A percentile compares a stretch with the other conserved stretches of the same genome.
Evolutionary conservation across 2,797 vertebrate species (phyloP).

Genomic region (Forpus xanthops): DNA sequence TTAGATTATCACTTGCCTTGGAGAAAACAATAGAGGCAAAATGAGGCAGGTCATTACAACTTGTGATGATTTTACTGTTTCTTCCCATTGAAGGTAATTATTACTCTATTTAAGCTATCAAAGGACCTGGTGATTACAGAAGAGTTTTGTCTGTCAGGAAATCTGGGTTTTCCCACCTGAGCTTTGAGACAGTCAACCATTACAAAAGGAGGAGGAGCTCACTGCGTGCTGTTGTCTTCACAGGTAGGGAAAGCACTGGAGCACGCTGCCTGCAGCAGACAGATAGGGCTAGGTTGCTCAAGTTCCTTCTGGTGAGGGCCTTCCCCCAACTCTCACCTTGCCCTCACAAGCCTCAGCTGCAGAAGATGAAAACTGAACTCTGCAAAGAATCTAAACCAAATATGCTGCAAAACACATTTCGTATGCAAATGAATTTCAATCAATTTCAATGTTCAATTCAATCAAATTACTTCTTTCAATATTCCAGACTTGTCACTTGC

Average conservation of each 20-base stretch:
- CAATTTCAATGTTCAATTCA: conserved; percentile 15
- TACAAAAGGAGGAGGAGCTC: neutral
- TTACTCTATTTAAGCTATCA: neutral
- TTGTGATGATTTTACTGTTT: neutral
- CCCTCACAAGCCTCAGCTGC: neutral
- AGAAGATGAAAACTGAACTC: neutral
- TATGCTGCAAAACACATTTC: neutral
- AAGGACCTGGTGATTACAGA: neutral
- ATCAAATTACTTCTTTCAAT: conserved; percentile 8
- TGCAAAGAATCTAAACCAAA: neutral
- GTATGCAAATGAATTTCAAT: conserved; percentile 43
- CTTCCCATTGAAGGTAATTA: neutral
- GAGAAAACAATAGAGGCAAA: neutral
- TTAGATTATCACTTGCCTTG: neutral
- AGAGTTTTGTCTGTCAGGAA: neutral
- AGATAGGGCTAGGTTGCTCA: fast-evolving
- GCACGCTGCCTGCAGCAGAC: fast-evolving
- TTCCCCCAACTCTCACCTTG: neutral
- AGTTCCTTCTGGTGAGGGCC: fast-evolving
- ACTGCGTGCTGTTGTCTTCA: no score
- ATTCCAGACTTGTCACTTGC: conserved; percentile 25
- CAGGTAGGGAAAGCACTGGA: fast-evolving
- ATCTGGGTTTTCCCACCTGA: neutral
- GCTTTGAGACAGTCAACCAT: neutral
- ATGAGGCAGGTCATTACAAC: neutral